Conservation (phyloP, 2,797 vertebrate genomes). For the Lutjanus campechanus region DNA sequence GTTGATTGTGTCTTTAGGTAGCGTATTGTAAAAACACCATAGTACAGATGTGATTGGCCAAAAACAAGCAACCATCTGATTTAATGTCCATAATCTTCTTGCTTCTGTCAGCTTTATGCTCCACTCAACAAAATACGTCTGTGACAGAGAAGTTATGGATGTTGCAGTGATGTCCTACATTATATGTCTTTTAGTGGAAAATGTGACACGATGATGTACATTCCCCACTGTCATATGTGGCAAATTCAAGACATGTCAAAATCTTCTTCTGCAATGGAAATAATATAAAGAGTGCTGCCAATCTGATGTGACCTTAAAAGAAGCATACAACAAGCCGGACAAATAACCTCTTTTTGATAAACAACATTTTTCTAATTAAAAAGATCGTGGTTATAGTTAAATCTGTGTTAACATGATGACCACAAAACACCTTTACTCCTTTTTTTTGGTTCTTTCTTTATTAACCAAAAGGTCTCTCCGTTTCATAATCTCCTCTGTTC, state of each 20-base stretch:
- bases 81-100: background rate
- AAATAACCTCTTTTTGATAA: background rate
- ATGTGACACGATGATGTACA: background rate
- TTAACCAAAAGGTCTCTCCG: conserved; percentile 6
- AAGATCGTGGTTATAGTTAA: background rate
- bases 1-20: background rate
- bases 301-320: background rate
- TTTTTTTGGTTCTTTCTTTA: conserved; percentile 1
- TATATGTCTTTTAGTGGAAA: background rate
- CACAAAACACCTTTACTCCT: background rate
- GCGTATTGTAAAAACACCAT: background rate
- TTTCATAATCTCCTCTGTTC: conserved; percentile 20
- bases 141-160: background rate
- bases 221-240: background rate
- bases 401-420: background rate
- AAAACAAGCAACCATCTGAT: background rate
- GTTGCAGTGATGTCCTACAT: background rate
- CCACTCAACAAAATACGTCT: background rate
- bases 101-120: background rate
- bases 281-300: background rate
- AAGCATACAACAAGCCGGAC: background rate
- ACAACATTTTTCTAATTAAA: background rate
- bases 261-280: background rate
- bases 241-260: background rate
- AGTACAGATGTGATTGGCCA: background rate